Conservation (phyloP, 1,140 invertebrate genomes). For the Euborellia annulipes region DNA sequence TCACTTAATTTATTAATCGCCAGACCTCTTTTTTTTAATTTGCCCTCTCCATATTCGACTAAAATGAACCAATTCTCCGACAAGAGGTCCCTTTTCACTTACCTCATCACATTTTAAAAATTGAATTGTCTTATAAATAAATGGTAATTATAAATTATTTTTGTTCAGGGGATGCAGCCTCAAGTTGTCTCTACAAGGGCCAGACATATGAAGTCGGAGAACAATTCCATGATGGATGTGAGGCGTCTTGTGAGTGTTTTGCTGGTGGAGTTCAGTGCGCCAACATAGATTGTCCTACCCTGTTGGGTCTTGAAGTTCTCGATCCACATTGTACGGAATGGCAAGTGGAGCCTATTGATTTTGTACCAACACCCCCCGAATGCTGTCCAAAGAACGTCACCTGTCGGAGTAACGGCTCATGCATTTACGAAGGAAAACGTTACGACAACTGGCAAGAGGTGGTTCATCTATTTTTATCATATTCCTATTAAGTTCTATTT, state of each 20-base stretch:
- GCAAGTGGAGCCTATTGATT: slow-evolving; percentile 58
- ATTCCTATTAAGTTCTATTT: too few relatives aligned
- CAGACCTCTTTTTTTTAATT: too few relatives aligned
- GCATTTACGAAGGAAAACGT: slow-evolving; percentile 43
- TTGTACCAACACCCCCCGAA: slow-evolving; percentile 52
- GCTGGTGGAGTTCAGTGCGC: slow-evolving; percentile 50
- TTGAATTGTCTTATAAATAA: too few relatives aligned
- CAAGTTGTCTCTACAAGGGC: slow-evolving; percentile 37
- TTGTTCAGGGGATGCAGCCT: slow-evolving; percentile 9
- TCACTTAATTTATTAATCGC: too few relatives aligned
- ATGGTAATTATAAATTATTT: too few relatives aligned
- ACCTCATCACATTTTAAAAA: too few relatives aligned
- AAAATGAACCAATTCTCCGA: too few relatives aligned
- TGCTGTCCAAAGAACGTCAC: slow-evolving; percentile 65
- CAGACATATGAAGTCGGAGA: slow-evolving; percentile 39
- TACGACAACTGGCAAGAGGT: slow-evolving; percentile 38
- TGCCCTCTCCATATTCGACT: too few relatives aligned
- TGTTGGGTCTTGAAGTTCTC: slow-evolving; percentile 65
- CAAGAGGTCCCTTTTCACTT: too few relatives aligned
- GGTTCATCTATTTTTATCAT: too few relatives aligned
- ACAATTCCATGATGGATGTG: slow-evolving; percentile 56
- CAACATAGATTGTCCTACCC: slow-evolving; percentile 63
- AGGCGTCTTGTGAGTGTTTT: slow-evolving; percentile 52
- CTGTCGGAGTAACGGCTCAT: slow-evolving; percentile 63
- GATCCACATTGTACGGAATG: slow-evolving; percentile 64